A percentile compares a stretch with the other conserved stretches of the same genome.
Evolutionary conservation across 2,888 invertebrate genomes (phyloP).

Genomic region (Reticulitermes lucifugus): DNA sequence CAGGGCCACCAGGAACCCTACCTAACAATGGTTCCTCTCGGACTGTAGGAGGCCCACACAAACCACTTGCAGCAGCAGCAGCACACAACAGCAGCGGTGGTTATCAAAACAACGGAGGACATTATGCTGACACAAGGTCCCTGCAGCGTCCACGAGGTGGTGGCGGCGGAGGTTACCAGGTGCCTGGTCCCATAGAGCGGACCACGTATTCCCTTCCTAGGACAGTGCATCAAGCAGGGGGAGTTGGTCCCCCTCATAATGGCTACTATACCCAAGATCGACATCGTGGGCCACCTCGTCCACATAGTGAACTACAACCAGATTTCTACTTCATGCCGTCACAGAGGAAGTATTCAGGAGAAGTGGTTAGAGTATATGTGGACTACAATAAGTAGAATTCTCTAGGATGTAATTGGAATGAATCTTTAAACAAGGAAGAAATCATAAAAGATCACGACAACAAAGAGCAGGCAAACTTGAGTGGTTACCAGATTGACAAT

Average conservation of each 20-base stretch:
- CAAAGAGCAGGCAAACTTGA: background rate
- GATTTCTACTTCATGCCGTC: conserved; percentile 97
- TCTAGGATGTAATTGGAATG: background rate
- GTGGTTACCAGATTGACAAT: background rate
- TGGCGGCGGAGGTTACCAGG: conserved; percentile 60
- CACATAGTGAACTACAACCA: conserved; percentile 68
- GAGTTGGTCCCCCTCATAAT: conserved; percentile 52
- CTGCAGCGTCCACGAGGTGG: conserved; percentile 68
- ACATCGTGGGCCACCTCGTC: conserved; percentile 60
- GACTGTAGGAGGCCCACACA: conserved; percentile 51
- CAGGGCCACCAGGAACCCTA: conserved; percentile 57
- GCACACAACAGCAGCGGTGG: conserved; percentile 48
- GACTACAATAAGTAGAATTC: conserved; percentile 74
- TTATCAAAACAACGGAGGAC: conserved; percentile 39
- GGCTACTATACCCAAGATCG: conserved; percentile 59
- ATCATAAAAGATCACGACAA: background rate
- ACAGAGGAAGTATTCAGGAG: conserved; percentile 92
- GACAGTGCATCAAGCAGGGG: conserved; percentile 66
- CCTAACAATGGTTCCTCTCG: conserved; percentile 56
- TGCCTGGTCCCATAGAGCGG: conserved; percentile 64
- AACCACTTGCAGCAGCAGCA: conserved; percentile 37
- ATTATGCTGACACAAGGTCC: conserved; percentile 65
- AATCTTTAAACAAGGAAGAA: background rate
- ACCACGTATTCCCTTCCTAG: conserved; percentile 83
- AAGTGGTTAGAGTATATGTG: conserved; percentile 86